Evolutionary conservation across 2,797 vertebrate species (phyloP).

Genomic region (Lutjanus argentimaculatus): DNA sequence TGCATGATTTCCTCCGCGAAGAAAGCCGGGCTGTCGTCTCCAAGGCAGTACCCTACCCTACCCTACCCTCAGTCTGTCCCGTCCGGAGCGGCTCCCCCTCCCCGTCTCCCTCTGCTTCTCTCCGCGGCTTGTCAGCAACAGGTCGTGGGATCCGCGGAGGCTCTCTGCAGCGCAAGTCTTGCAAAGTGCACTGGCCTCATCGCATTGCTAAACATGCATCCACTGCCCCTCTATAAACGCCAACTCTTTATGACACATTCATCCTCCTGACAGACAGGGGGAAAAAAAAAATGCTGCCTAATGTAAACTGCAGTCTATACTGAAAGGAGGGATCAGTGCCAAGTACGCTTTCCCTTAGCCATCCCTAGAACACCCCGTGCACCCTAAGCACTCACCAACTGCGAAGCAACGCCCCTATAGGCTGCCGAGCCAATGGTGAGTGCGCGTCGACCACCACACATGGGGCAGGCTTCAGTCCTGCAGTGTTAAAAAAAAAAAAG

Average conservation of each 20-base stretch:
- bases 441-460: slow-evolving; percentile 60
- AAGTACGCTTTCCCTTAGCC: slow-evolving; percentile 84
- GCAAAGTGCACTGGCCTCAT: slow-evolving; percentile 86
- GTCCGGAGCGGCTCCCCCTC: slow-evolving; percentile 75
- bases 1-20: slow-evolving; percentile 89
- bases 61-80: slow-evolving; percentile 64
- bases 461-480: slow-evolving; percentile 49
- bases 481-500: slow-evolving; percentile 7
- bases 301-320: slow-evolving; percentile 75
- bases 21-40: slow-evolving; percentile 72
- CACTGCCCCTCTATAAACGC: slow-evolving; percentile 63
- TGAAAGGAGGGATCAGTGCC: slow-evolving; percentile 84
- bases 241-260: slow-evolving; percentile 78
- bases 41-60: slow-evolving; percentile 58
- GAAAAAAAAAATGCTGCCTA: slow-evolving; percentile 58
- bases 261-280: slow-evolving; percentile 20
- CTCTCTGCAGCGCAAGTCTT: slow-evolving; percentile 82
- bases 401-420: slow-evolving; percentile 77
- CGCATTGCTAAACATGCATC: slow-evolving; percentile 77
- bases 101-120: slow-evolving; percentile 66
- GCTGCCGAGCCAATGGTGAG: slow-evolving; percentile 80
- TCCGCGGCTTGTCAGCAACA: slow-evolving; percentile 88
- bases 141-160: slow-evolving; percentile 84
- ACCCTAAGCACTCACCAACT: slow-evolving; percentile 71
- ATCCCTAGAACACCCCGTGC: slow-evolving; percentile 83